Evolutionary conservation across 2,888 invertebrate genomes (phyloP).

Genomic region (Drosophila cognata): DNA sequence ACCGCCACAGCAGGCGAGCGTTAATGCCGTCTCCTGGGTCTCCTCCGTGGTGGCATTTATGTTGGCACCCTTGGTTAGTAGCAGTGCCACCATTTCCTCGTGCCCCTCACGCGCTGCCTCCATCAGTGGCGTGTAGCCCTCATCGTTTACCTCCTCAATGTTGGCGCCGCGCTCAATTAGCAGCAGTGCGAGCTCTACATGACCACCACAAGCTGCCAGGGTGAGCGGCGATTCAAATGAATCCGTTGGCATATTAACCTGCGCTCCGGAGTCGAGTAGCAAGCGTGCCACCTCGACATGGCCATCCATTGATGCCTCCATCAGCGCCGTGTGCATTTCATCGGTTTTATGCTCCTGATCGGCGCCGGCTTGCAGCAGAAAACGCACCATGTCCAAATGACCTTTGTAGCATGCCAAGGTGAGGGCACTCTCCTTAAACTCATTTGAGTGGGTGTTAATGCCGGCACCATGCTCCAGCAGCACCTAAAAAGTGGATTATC

Average conservation of each 20-base stretch:
- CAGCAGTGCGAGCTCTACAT: constrained; percentile 97
- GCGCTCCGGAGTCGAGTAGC: constrained; percentile 97
- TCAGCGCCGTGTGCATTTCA: constrained; percentile 99
- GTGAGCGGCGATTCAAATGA: constrained; percentile 99
- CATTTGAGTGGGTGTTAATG: constrained; percentile 99
- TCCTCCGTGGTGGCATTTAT: constrained; percentile 99
- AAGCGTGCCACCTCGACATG: constrained; percentile 98
- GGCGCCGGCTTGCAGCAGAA: constrained; percentile 97
- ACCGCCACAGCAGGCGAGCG: constrained; percentile 97
- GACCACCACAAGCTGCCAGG: constrained; percentile 99
- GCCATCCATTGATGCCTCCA: constrained; percentile 99
- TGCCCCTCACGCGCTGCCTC: constrained; percentile 99
- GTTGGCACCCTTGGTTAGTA: constrained; percentile 96
- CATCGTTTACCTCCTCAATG: constrained; percentile 99
- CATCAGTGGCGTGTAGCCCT: constrained; percentile 99
- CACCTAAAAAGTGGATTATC: constrained; percentile 85
- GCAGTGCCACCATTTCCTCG: constrained; percentile 98
- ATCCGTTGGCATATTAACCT: constrained; percentile 99
- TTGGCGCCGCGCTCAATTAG: constrained; percentile 98
- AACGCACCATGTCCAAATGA: constrained; percentile 98
- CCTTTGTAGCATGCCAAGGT: constrained; percentile 98
- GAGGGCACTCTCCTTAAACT: constrained; percentile 99
- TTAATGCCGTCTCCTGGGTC: constrained; percentile 98
- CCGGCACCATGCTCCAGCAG: constrained; percentile 97
- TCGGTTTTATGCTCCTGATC: constrained; percentile 99